These are phyloP conservation scores for Chlorops oryzae DNA, from an alignment of 1,140 invertebrate genomes.

Conservation along the genomic window DNA sequence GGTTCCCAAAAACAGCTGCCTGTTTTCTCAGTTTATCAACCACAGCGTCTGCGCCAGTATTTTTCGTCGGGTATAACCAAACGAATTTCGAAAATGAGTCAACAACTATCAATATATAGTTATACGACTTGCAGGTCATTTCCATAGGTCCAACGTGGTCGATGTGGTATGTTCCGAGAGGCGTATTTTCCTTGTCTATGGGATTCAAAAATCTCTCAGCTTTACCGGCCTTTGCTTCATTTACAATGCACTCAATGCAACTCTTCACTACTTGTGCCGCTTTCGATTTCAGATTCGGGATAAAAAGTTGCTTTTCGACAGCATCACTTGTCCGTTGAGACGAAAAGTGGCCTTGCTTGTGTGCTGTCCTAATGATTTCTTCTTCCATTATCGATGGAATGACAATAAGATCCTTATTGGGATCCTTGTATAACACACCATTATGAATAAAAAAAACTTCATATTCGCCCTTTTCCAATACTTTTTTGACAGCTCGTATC, in stretches of 20 bases:
- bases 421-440: too few relatives aligned
- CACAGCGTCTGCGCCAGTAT: conserved; percentile 2
- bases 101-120: conserved; percentile 39
- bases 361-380: too few relatives aligned
- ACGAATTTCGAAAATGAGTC: conserved; percentile 47
- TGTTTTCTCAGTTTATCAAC: conserved; percentile 21
- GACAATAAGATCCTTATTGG: too few relatives aligned
- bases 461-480: too few relatives aligned
- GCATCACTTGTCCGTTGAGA: too few relatives aligned
- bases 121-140: conserved; percentile 38
- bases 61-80: conserved; percentile 31
- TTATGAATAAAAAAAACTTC: too few relatives aligned
- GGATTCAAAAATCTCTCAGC: conserved; percentile 37
- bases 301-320: too few relatives aligned
- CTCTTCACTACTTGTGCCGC: conserved; percentile 20
- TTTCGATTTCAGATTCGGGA: conserved; percentile 19
- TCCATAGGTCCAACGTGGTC: conserved; percentile 32
- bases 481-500: too few relatives aligned
- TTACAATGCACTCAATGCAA: conserved; percentile 35
- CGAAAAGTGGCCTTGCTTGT: too few relatives aligned
- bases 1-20: conserved; percentile 27
- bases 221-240: conserved; percentile 35
- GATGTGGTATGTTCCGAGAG: conserved; percentile 20
- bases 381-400: too few relatives aligned
- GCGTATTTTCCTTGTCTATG: conserved; percentile 27